Conservation (phyloP, 2,888 invertebrate genomes). For the Sinopyrophorus schimmeli region DNA sequence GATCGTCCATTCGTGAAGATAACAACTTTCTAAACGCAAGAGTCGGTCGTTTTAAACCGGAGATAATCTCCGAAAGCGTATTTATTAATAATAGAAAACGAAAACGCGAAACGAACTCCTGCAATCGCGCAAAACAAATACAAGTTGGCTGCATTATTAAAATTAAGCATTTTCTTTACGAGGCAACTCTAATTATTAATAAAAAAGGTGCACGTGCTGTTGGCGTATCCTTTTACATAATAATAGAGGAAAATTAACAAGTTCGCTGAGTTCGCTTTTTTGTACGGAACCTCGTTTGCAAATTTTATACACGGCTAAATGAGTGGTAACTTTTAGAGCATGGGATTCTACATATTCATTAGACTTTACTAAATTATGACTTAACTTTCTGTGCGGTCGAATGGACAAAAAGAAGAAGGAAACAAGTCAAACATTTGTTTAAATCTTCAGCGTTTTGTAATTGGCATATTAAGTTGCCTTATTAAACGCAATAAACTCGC, state of each 20-base stretch:
- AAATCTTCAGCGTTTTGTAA: no score
- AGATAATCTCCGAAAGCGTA: background rate
- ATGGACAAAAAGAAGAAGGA: no score
- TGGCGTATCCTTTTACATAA: conserved; percentile 13
- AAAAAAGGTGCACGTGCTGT: conserved; percentile 10
- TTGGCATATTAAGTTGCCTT: no score
- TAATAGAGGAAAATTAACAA: conserved; percentile 14
- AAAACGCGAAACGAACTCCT: background rate
- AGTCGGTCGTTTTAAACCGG: background rate
- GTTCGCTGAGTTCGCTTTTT: conserved; percentile 14
- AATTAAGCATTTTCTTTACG: conserved; percentile 3
- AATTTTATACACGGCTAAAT: conserved; percentile 13
- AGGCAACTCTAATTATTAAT: conserved; percentile 6
- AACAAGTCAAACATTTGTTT: no score
- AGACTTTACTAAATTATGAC: conserved; percentile 10
- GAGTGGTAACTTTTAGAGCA: conserved; percentile 13
- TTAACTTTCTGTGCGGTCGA: no score
- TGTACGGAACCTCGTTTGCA: conserved; percentile 8
- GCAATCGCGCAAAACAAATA: background rate
- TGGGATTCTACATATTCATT: conserved; percentile 12
- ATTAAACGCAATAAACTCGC: no score
- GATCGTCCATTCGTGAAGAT: no score
- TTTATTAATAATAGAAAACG: background rate
- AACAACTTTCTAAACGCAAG: no score
- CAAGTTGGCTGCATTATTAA: background rate